Percentiles rank a stretch among this genome's conserved stretches.
Conservation (phyloP, 2,113 vertebrate genomes). For the Isichthys henryi region DNA sequence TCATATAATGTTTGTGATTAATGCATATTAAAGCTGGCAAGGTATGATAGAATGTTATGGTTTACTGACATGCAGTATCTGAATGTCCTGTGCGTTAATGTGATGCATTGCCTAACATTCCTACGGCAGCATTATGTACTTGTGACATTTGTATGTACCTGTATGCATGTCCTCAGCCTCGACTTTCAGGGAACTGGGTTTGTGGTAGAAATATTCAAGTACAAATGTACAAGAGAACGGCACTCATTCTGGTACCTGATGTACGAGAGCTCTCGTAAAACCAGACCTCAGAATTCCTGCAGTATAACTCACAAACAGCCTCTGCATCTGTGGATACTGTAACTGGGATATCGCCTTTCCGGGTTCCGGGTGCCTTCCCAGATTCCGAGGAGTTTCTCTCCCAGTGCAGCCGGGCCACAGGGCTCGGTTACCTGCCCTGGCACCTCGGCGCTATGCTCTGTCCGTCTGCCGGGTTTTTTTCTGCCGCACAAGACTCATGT, state of each 20-base stretch:
- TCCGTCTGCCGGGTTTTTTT: neutral
- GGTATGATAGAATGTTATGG: neutral
- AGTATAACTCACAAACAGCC: neutral
- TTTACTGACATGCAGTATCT: neutral
- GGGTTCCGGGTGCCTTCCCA: slow-evolving; percentile 4
- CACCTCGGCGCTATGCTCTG: neutral
- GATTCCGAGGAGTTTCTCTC: neutral
- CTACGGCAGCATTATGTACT: neutral
- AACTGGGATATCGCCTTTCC: neutral
- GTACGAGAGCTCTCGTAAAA: neutral
- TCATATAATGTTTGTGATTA: neutral
- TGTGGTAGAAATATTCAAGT: neutral
- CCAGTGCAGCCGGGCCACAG: neutral
- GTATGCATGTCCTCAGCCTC: neutral
- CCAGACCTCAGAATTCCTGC: neutral
- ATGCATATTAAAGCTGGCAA: neutral
- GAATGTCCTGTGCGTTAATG: neutral
- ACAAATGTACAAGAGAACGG: neutral
- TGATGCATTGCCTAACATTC: neutral
- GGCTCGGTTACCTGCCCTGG: neutral
- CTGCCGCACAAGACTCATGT: neutral
- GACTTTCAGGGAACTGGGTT: neutral
- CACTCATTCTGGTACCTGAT: neutral
- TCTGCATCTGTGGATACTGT: neutral
- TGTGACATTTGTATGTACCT: neutral